A percentile compares a stretch with the other conserved stretches of the same genome.
phyloP scores from a whole-genome alignment of 35 echinoderm and acorn worm genomes.

The Apostichopus parvimensis region DNA sequence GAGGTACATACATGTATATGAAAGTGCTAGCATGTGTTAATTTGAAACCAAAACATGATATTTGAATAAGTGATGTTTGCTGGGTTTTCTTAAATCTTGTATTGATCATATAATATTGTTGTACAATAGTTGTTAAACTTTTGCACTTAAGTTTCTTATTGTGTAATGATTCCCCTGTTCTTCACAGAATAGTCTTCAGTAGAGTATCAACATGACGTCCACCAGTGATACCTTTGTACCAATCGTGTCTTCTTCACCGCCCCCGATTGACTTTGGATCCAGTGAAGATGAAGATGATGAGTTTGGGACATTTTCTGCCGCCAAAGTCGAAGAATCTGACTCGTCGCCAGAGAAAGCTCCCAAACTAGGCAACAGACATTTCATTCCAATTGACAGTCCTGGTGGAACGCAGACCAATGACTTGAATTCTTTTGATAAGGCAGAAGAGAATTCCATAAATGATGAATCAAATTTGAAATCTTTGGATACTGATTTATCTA shows the following conservation, averaged over 20 bases:
- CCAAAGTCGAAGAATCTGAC: conserved; percentile 42
- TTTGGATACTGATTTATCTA: background rate
- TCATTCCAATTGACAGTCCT: conserved; percentile 38
- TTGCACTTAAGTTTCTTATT: too few relatives aligned
- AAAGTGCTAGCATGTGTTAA: too few relatives aligned
- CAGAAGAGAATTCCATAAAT: background rate
- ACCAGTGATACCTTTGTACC: conserved; percentile 46
- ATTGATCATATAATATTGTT: too few relatives aligned
- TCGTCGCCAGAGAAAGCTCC: conserved; percentile 17
- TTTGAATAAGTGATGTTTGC: too few relatives aligned
- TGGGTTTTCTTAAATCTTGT: too few relatives aligned
- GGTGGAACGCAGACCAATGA: background rate
- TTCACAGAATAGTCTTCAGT: background rate
- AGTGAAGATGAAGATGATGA: conserved; percentile 53
- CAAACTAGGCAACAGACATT: background rate
- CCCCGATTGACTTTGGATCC: conserved; percentile 51
- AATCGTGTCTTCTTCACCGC: conserved; percentile 46
- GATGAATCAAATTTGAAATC: background rate
- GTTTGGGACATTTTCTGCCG: conserved; percentile 31
- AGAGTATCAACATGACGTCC: conserved; percentile 36
- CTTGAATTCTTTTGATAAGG: background rate
- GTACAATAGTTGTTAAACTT: too few relatives aligned
- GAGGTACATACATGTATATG: too few relatives aligned
- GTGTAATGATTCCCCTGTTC: background rate
- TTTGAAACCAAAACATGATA: too few relatives aligned